Conservation (phyloP, 2,797 vertebrate species). For the Meda fulgida region DNA sequence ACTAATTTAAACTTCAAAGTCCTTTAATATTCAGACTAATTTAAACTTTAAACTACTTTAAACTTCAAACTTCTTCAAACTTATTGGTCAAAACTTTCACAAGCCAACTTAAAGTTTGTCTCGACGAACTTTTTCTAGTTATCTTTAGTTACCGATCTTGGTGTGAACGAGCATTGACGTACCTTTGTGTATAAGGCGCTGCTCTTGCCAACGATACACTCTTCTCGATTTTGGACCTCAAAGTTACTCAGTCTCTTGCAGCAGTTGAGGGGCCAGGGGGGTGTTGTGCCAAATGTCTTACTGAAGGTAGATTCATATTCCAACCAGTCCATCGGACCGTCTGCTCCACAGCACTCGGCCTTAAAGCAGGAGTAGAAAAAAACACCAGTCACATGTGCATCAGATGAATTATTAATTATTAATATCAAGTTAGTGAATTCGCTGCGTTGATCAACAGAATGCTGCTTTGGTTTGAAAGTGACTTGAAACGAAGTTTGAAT, state of each 20-base stretch:
- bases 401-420: not conserved
- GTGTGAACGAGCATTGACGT: not conserved
- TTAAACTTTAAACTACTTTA: no score
- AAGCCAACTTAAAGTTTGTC: no score
- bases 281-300: conserved; percentile 18
- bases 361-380: conserved; percentile 45
- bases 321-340: conserved; percentile 77
- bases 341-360: conserved; percentile 79
- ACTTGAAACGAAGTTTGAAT: not conserved
- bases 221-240: conserved; percentile 61
- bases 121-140: no score
- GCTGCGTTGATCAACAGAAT: not conserved
- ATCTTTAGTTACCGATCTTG: no score
- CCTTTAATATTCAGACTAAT: no score
- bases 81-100: no score
- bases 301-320: conserved; percentile 72
- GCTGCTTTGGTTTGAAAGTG: not conserved
- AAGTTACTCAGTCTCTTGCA: conserved; percentile 70
- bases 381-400: not conserved
- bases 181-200: conserved; percentile 63
- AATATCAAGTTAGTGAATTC: no score
- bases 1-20: no score
- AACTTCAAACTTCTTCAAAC: no score
- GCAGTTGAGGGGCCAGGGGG: conserved; percentile 77
- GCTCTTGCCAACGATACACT: conserved; percentile 69